Base-by-base conservation (phyloP, 2,888 invertebrate species). In the Drosophila stalkeri region DNA sequence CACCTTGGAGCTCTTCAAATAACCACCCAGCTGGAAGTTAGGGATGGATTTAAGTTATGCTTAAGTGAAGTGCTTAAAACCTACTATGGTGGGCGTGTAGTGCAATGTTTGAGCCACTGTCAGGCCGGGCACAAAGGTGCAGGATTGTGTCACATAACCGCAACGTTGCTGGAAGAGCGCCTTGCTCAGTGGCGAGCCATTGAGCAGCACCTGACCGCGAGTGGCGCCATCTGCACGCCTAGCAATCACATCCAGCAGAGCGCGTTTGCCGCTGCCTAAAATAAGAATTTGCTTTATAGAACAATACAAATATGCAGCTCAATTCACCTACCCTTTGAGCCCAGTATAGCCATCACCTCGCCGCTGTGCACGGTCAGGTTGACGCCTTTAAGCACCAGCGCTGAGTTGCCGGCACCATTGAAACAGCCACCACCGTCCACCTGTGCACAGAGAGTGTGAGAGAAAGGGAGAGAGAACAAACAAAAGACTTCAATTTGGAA, bases 181-280 rank as follows among this genome's bases (percentile, higher is more conserved):
- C 60, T 96, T 94, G 23, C 97, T 97, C 81, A 99, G 94, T 0
- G 97, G 96, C 6, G 97, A 96, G 1, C 97, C 98, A 92, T 99
- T 98, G 1, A 99, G 94, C 1, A 97, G 94, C 31, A 99, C 97
- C 91, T 98, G 97, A 0, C 99, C 99, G 64, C 98, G 95, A 1
- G 97, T 97, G 1, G 97, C 96, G 2, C 97, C 97, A 77, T 95
- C 95, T 14, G 97, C 96, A 39, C 97, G 94, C 20, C 97, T 94
- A 0, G 97, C 96, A 65, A 99, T 97, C 9, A 99, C 98, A 92
- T 99, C 99, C 9, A 99, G 94, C 4, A 99, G 94, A 0, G 98
- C 98, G 39, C 98, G 95, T 92, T 99, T 99, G 0, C 99, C 99
- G 83, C 98, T 98, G 16, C 98, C 98, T 97, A 18, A 6, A n/a